Percentiles rank a stretch among this genome's conserved stretches.
phyloP scores from a whole-genome alignment of 2,113 vertebrate species.

The Rousettus leschenaultii region DNA sequence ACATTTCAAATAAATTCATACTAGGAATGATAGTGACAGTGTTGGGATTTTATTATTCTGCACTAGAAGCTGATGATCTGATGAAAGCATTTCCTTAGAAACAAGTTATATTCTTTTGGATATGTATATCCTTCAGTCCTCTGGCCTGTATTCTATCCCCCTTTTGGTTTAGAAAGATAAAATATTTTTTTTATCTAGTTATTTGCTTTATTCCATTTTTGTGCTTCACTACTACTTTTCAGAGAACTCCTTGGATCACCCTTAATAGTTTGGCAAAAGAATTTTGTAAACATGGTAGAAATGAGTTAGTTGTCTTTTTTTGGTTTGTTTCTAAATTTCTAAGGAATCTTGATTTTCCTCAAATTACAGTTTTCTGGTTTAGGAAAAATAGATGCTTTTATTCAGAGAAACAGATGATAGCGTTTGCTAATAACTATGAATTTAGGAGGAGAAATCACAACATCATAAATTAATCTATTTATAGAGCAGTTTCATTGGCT shows the following conservation, averaged over 20 bases:
- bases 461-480: constrained; percentile 1
- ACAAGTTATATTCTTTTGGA: neutral
- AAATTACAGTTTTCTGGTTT: constrained; percentile 52
- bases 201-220: neutral
- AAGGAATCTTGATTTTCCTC: constrained; percentile 43
- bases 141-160: neutral
- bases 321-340: constrained; percentile 10
- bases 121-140: neutral
- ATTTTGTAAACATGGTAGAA: constrained; percentile 44
- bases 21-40: constrained; percentile 17
- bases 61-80: neutral
- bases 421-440: neutral
- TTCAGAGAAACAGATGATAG: constrained; percentile 1
- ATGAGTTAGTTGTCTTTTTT: neutral
- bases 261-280: constrained; percentile 10
- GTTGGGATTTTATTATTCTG: constrained; percentile 18
- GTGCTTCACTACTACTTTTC: neutral
- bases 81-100: constrained; percentile 36
- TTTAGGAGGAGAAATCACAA: constrained; percentile 7
- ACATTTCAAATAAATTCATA: constrained; percentile 3
- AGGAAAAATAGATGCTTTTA: constrained; percentile 44
- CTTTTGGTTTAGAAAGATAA: neutral
- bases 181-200: neutral
- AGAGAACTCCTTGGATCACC: neutral
- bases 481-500: constrained; percentile 1